Evolutionary conservation across 2,888 invertebrate species (phyloP), one percentile per base, ranked within the genome.

Genomic region (Myathropa florea): DNA sequence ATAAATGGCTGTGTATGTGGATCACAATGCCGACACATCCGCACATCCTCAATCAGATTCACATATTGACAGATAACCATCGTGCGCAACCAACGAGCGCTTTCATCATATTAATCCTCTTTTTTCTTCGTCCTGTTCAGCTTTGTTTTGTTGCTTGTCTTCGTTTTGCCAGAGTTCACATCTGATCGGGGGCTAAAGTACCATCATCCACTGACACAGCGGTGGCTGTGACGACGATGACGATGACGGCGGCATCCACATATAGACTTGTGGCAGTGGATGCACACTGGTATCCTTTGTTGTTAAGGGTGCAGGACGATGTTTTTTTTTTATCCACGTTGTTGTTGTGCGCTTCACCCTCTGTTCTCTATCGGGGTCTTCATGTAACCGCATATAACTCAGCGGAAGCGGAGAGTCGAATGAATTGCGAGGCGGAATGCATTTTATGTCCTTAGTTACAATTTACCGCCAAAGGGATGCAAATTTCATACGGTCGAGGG

Each of bases 11-110:
- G 68, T 57, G 59, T 18, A 18, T 78, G 39, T 55, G 60, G 23
- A 77, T 60, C 23, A 59, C 36, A 57, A 63, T 55, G 63, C 33
- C 24, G 57, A 72, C 61, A 76, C 68, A 73, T 73, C 63, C 55
- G 57, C 67, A 60, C 60, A 67, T 72, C 36, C 67, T 72, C 84
- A 85, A 81, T 85, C 81, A 72, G 84, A 73, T 72, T 68, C 84
- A 71, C 81, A 81, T 84, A 84, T 81, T 84, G 76, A 67, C 76
- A 81, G 84, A 84, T 81, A 81, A 72, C 76, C 80, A 84, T 71
- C 61, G 60, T 39, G 71, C 46, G 18, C 70, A 70, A 57, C 80
- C 84, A 80, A 67, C 84, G 75, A 76, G 67, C 65, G 26, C 57
- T 76, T 83, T 84, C 64, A 79, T 80, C 57, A 76, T 67, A 61